phyloP scores from a whole-genome alignment of 2,113 vertebrate species.

The Poecilia latipinna region DNA sequence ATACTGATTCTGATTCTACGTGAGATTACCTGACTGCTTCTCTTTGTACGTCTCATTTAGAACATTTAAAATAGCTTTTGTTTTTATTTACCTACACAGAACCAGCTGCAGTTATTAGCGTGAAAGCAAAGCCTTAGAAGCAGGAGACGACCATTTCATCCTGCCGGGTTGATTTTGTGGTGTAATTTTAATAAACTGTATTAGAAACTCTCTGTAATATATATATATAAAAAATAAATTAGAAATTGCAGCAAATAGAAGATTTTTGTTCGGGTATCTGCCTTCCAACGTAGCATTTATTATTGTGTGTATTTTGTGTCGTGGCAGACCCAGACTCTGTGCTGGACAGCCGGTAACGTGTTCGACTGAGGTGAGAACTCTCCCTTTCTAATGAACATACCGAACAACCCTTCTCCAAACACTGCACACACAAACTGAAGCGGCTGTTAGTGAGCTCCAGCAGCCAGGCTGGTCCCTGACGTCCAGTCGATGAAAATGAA shows the following conservation, averaged over 20 bases:
- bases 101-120: conserved; percentile 60
- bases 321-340: conserved; percentile 8
- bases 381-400: conserved; percentile 32
- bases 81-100: conserved; percentile 59
- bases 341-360: conserved; percentile 28
- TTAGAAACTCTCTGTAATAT: conserved; percentile 21
- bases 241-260: conserved; percentile 12
- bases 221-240: background rate
- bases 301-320: conserved; percentile 16
- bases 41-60: conserved; percentile 31
- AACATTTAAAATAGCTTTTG: conserved; percentile 22
- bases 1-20: conserved; percentile 25
- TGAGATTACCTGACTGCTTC: conserved; percentile 21
- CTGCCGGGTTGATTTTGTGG: background rate
- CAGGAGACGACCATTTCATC: conserved; percentile 15
- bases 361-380: conserved; percentile 34
- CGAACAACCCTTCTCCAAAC: background rate
- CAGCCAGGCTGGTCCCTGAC: conserved; percentile 77
- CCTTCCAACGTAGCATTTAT: conserved; percentile 1
- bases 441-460: conserved; percentile 87
- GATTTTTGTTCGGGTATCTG: conserved; percentile 34
- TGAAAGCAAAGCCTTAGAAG: conserved; percentile 49
- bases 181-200: conserved; percentile 21
- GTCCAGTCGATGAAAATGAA: conserved; percentile 97
- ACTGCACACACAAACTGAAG: conserved; percentile 17